Conservation (phyloP, 1,140 invertebrate species). For the Wiebesia pumilae region DNA sequence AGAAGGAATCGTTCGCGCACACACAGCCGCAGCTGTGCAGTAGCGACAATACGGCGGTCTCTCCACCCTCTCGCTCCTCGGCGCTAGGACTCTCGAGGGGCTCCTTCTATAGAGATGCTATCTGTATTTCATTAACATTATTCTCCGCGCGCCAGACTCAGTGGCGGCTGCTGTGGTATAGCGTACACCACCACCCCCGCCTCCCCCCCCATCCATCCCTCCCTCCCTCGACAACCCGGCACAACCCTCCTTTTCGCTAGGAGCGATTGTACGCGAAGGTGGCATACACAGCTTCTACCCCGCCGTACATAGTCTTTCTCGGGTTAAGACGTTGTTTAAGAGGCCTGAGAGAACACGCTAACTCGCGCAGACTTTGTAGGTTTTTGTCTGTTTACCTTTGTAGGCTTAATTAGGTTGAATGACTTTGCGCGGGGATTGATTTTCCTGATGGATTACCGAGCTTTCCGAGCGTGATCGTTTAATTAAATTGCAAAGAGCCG, state of each 20-base stretch:
- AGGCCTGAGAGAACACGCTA: not conserved
- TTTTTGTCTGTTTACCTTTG: not conserved
- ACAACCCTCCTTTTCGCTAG: not conserved
- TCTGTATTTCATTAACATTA: slow-evolving; percentile 77
- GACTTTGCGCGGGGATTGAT: slow-evolving; percentile 7
- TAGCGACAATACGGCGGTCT: slow-evolving; percentile 5
- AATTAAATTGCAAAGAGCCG: not conserved
- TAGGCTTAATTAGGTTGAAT: slow-evolving; percentile 6
- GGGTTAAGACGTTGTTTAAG: slow-evolving; percentile 33
- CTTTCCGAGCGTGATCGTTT: not conserved
- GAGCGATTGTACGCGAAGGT: slow-evolving; percentile 26
- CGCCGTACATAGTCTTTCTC: not conserved
- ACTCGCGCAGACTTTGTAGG: not conserved
- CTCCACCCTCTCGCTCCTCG: slow-evolving; percentile 11
- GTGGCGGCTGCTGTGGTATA: slow-evolving; percentile 45
- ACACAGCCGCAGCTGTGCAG: not conserved
- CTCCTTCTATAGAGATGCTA: slow-evolving; percentile 72
- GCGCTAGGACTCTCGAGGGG: slow-evolving; percentile 49
- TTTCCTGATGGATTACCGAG: slow-evolving; percentile 2
- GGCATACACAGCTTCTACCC: not conserved
- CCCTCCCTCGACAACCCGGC: too few species aligned
- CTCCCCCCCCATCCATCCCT: too few species aligned
- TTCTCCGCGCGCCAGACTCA: slow-evolving; percentile 69
- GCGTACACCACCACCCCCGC: slow-evolving; percentile 9
- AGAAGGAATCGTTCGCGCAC: not conserved